A percentile compares a stretch with the other conserved stretches of the same genome.
Evolutionary conservation across 2,113 vertebrate species (phyloP).

Genomic region (Silurus glanis): DNA sequence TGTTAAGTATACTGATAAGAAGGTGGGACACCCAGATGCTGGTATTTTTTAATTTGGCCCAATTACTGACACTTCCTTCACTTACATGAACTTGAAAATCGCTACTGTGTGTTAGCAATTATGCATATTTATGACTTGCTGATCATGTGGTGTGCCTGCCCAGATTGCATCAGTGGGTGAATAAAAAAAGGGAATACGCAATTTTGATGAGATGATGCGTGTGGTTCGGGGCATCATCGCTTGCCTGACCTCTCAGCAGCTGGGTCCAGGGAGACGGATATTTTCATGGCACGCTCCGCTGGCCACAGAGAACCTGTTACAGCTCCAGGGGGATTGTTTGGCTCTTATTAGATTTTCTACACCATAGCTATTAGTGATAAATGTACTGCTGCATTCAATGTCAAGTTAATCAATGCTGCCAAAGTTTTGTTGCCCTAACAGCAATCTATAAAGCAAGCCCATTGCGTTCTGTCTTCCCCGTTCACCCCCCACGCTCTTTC

Average conservation of each 20-base stretch:
- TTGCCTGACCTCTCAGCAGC: conserved; percentile 59
- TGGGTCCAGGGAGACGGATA: conserved; percentile 83
- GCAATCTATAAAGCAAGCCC: conserved; percentile 86
- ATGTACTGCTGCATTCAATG: conserved; percentile 90
- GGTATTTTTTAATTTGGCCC: conserved; percentile 32
- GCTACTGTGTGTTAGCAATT: background rate
- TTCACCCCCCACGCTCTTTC: conserved; percentile 29
- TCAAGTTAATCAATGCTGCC: conserved; percentile 96
- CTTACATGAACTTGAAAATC: background rate
- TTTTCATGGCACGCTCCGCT: conserved; percentile 85
- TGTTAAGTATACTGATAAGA: conserved; percentile 60
- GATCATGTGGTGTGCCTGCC: background rate
- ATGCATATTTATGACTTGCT: background rate
- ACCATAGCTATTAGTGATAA: conserved; percentile 92
- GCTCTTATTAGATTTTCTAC: conserved; percentile 93
- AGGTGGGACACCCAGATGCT: conserved; percentile 35
- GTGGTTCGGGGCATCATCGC: conserved; percentile 56
- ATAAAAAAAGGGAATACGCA: background rate
- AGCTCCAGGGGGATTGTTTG: conserved; percentile 87
- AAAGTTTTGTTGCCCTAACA: conserved; percentile 97
- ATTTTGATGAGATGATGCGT: conserved; percentile 44
- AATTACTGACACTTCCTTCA: conserved; percentile 32
- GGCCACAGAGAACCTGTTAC: conserved; percentile 84
- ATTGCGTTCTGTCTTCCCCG: conserved; percentile 40
- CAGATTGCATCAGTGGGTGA: background rate